These are phyloP conservation scores for Chelonia mydas DNA, from an alignment of 2,797 vertebrate genomes.

Conservation along the genomic window DNA sequence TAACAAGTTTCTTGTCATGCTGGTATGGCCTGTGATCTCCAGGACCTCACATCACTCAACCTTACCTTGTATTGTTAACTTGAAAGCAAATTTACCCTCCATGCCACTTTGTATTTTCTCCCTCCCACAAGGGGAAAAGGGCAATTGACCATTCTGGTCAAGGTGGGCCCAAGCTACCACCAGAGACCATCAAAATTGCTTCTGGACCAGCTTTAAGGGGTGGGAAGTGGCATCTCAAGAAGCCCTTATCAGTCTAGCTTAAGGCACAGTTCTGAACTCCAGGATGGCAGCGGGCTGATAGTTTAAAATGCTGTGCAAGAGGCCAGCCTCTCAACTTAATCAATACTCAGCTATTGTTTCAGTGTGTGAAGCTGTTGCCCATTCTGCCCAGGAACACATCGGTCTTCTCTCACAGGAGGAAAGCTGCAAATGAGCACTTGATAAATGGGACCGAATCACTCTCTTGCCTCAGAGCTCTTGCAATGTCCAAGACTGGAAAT, in stretches of 20 bases:
- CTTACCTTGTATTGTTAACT: background rate
- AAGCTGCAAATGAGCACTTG: background rate
- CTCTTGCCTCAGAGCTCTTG: background rate
- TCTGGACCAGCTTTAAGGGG: background rate
- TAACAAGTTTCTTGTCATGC: background rate
- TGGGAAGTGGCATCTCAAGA: background rate
- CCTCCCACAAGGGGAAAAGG: background rate
- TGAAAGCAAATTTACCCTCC: background rate
- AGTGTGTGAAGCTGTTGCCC: background rate
- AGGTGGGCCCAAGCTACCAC: accelerated
- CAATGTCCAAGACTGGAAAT: background rate
- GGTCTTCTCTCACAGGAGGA: background rate
- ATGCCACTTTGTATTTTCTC: background rate
- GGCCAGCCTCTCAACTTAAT: background rate
- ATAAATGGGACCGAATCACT: background rate
- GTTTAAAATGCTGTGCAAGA: too few relatives aligned
- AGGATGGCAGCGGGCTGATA: background rate
- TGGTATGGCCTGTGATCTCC: background rate
- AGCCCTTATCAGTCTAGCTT: background rate
- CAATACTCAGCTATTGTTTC: background rate
- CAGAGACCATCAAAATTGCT: background rate
- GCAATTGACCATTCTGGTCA: background rate
- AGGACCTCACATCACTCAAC: background rate
- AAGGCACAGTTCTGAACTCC: background rate
- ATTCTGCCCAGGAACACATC: background rate